Percentiles rank a stretch among this genome's conserved stretches.
phyloP scores from a whole-genome alignment of 30 jellyfish, hydroid and myxozoan species.

The Mastigias papua region DNA sequence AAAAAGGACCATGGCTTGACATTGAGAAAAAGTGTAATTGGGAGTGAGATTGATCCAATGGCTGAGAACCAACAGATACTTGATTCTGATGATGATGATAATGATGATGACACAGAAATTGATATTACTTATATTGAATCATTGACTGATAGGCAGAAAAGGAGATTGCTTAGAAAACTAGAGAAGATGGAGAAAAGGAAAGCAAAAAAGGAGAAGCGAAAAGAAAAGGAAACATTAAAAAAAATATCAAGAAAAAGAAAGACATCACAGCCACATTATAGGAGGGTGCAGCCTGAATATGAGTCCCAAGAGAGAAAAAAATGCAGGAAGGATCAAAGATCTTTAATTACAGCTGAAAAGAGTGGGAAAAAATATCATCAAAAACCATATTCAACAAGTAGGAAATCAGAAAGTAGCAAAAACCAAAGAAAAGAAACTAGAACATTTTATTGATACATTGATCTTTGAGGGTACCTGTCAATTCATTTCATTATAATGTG shows the following conservation, averaged over 20 bases:
- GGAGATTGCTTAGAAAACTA: slow-evolving; percentile 71
- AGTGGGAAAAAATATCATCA: neutral
- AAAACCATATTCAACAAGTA: neutral
- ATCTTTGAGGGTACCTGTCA: too few relatives aligned
- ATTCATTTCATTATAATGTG: too few relatives aligned
- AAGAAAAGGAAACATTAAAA: neutral
- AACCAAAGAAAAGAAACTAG: neutral
- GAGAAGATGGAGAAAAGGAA: slow-evolving; percentile 76
- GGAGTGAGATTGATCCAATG: slow-evolving; percentile 96
- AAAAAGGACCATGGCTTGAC: slow-evolving; percentile 91
- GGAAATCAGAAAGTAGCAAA: neutral
- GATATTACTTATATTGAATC: slow-evolving; percentile 86
- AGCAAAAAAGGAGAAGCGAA: slow-evolving; percentile 33
- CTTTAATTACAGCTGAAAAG: neutral
- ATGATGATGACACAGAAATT: slow-evolving; percentile 65
- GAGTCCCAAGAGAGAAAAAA: neutral
- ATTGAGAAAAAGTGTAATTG: slow-evolving; percentile 84
- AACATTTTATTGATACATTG: neutral
- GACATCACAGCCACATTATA: slow-evolving; percentile 17
- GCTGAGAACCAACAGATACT: slow-evolving; percentile 86
- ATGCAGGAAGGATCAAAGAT: neutral
- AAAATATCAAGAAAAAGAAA: slow-evolving; percentile 23
- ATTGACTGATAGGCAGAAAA: slow-evolving; percentile 80
- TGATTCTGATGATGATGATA: slow-evolving; percentile 93
- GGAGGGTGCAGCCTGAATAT: neutral